Percentiles rank a stretch among this genome's conserved stretches.
Conservation (phyloP, 2,113 vertebrate species). For the Rhinogobius similis region DNA sequence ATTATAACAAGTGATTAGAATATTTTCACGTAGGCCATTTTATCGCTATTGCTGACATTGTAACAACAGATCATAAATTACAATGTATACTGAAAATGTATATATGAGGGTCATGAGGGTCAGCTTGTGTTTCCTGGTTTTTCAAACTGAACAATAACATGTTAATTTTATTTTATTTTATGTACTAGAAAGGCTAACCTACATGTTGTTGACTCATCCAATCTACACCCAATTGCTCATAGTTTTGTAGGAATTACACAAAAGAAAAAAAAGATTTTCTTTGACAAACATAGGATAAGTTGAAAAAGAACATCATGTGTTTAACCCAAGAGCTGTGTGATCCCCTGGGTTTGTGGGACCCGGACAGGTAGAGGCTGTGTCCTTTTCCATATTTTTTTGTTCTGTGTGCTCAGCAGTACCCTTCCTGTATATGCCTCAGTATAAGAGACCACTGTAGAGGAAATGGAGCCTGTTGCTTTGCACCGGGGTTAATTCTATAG, state of each 20-base stretch:
- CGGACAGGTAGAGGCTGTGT: slow-evolving; percentile 3
- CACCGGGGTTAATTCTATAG: slow-evolving; percentile 41
- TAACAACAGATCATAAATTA: neutral
- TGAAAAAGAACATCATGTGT: neutral
- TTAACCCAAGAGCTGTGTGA: neutral
- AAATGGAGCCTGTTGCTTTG: slow-evolving; percentile 30
- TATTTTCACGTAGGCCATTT: too few species aligned
- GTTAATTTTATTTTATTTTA: too few species aligned
- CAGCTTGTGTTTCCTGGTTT: neutral
- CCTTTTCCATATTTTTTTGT: slow-evolving; percentile 19
- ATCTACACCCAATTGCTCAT: too few species aligned
- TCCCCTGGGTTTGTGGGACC: neutral
- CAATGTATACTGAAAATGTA: neutral
- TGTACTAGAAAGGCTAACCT: too few species aligned
- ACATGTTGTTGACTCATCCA: too few species aligned
- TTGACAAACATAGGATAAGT: too few species aligned
- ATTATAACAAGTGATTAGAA: too few species aligned
- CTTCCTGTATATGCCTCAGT: slow-evolving; percentile 12
- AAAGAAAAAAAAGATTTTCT: too few species aligned
- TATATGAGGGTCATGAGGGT: neutral
- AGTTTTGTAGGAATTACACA: too few species aligned
- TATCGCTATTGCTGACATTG: too few species aligned
- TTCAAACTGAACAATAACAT: neutral
- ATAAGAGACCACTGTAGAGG: slow-evolving; percentile 28
- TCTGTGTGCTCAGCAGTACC: slow-evolving; percentile 24